Evolutionary conservation across 64 coral and sea anemone genomes (phyloP), one percentile per base, ranked within the genome.

Genomic region (Dendrophyllia cribrosa): DNA sequence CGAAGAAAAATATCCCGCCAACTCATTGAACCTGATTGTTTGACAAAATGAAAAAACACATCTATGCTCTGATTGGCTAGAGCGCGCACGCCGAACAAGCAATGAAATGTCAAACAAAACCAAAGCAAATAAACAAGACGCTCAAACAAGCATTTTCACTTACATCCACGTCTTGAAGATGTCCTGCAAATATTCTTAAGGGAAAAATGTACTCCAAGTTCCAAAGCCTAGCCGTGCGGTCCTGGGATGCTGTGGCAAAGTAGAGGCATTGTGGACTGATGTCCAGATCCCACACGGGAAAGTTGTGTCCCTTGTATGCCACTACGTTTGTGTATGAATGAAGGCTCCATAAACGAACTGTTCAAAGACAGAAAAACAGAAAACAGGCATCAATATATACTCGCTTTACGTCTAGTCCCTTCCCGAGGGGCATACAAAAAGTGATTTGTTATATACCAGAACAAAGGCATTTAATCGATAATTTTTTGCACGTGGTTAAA

Each of bases 191-290:
- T 24, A 99, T 87, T 43, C 94, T 90, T 65, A 99, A 67, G 17
- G 97, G 97, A 91, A 94, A 99, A 64, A 89, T 99, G 59, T 94
- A 96, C 58, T 99, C 97, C 3, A 96, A 80, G 44, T 99, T 96
- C 97, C 97, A 99, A 11, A 99, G 84, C 46, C 94, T 81, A 20
- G 97, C 97, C 60, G 97, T 96, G 51, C 83, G 90, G 83, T 99
- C 97, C 75, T 96, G 94, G 62, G 97, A 99, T 11, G 91, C 91
- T 74, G 94, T 96, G 12, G 93, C 97, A 91, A 99, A 99, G 88
- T 99, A 99, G 47, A 85, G 89, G 67, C 91, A 96, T 59, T 96
- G 94, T 16, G 94, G 76, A 72, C 97, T 99, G 22, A 95, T 76
- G 73, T 99, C 97, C 77, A 99, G 82, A 70, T 66, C 86, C 94